Evolutionary conservation across 2,797 vertebrate species (phyloP), one percentile per base, ranked within the genome.

Genomic region (Aulostomus chinensis): DNA sequence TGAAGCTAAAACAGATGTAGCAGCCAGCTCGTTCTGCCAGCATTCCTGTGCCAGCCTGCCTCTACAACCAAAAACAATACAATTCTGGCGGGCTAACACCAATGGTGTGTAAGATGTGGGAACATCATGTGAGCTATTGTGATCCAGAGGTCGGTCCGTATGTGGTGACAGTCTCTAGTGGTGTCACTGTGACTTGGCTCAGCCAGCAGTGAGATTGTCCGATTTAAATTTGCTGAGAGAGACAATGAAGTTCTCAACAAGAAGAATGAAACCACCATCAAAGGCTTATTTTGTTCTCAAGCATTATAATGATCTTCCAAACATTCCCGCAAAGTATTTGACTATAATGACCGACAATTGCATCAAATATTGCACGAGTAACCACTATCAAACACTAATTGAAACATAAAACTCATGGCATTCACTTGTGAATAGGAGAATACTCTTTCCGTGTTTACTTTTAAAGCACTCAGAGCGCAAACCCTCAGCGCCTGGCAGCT

Each of bases 1-100:
- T 34, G 54, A 65, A 58, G 52, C 25, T 60, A 48, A 70, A 59
- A 65, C 38, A 65, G 52, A 62, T 50, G 53, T 24, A 40, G 3
- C 24, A 43, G 53, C 42, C 42, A 24, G 26, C 13, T 49, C 20
- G 20, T 18, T 13, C 21, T 47, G 53, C 29, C 60, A 65, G 35
- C 7, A 22, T 43, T 55, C 16, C 29, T 30, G 5, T 58, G 22
- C 25, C 26, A 34, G 41, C 7, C 13, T 41, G 6, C 40, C 16
- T 43, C n/a, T n/a, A n/a, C n/a, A n/a, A 46, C 24, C 28, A 10
- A 37, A 45, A 25, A 55, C 36, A 52, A 13, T 31, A 24, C 35
- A 54, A 13, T 24, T 22, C 46, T 18, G 8, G 37, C 2, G 21
- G 58, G 29, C 42, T 36, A 59, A 22, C 13, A 9, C 25, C 22